Base-by-base conservation (phyloP, 2,113 vertebrate species). In the Spea multiplicata region DNA sequence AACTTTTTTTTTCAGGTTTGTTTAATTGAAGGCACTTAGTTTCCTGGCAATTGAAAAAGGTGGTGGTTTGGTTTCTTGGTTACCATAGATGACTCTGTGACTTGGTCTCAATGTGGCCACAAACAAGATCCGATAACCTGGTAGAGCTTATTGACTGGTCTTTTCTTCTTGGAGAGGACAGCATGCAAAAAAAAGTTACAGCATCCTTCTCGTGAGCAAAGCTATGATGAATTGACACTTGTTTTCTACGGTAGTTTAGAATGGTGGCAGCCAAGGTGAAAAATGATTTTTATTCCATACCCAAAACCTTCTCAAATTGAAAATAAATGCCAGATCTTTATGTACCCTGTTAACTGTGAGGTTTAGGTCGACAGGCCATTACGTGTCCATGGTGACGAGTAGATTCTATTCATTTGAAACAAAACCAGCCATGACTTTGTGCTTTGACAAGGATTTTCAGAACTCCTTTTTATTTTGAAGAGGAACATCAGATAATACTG, bases 21-120 rank as follows among this genome's bases (percentile, higher is more conserved):
- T 93, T 94, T 93, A 95, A 93, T 96, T 95, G 95, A 99, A 99
- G 97, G 97, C 96, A 99, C 97, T 99, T 98, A 94, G 95, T 97
- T 96, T 97, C 95, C 95, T 98, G 98, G 97, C 96, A 96, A 88
- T 92, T 91, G 90, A 92, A 87, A 93, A 94, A 94, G 97, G 94
- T 97, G 91, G 95, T 95, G 96, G 96, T 96, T 97, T 97, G 93
- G 91, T 91, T 93, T 92, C 88, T 86, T 92, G 83, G 44, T 82
- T 82, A 66, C 86, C 87, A 88, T 84, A 81, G 90, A 90, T 90
- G 90, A 89, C 88, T 82, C 67, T 83, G 89, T 86, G 89, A 89
- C 89, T 82, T 68, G 83, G 88, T 85, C 85, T 82, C 84, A 76
- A 14, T 73, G 68, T 86, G 90, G 89, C 91, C 82, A 84, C 88